Conservation (phyloP, 2,113 vertebrate species). For the Athene cunicularia region DNA sequence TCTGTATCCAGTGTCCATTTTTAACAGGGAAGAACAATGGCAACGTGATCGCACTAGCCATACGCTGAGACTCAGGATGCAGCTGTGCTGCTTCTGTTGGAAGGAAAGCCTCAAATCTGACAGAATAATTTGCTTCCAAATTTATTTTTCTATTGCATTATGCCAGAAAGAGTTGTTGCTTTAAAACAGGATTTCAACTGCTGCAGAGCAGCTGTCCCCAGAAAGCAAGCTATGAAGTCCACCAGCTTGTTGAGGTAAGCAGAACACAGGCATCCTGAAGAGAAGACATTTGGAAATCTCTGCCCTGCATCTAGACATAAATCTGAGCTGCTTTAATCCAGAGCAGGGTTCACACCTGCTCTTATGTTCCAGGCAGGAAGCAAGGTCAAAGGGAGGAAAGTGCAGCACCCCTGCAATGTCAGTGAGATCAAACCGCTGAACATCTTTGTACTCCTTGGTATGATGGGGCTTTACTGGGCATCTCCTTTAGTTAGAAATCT, state of each 20-base stretch:
- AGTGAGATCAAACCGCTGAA: background rate
- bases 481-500: background rate
- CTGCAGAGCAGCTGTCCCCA: background rate
- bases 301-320: background rate
- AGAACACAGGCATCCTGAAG: background rate
- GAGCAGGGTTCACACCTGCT: background rate
- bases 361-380: fast-evolving
- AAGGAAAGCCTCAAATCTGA: background rate
- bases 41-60: background rate
- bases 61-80: background rate
- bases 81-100: constrained; percentile 45
- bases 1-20: constrained; percentile 65
- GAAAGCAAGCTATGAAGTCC: background rate
- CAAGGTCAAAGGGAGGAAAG: background rate
- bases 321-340: background rate
- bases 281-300: background rate
- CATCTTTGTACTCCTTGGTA: background rate
- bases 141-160: background rate
- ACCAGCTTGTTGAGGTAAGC: background rate
- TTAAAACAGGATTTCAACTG: background rate
- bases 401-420: background rate
- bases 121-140: background rate
- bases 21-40: constrained; percentile 25
- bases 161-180: background rate
- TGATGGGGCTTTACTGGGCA: background rate